Percentiles rank a stretch among this genome's conserved stretches.
These are phyloP conservation scores for Lampris megalopsis DNA, from an alignment of 2,113 vertebrate species.

Conservation along the genomic window DNA sequence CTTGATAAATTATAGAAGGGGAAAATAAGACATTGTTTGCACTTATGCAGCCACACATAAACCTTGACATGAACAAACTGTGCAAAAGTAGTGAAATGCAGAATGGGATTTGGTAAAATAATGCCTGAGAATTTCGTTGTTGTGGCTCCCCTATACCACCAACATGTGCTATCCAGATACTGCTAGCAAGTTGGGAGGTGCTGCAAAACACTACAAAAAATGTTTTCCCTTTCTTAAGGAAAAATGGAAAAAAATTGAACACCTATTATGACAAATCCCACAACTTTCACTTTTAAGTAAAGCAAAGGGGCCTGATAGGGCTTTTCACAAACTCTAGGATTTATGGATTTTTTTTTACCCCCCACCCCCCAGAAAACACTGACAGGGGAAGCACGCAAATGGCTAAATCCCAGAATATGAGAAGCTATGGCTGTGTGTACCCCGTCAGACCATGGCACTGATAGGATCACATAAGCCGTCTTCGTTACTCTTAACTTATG, in stretches of 20 bases:
- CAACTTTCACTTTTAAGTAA: constrained; percentile 13
- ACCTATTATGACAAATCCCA: not conserved
- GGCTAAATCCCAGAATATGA: constrained; percentile 23
- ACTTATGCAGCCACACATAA: not conserved
- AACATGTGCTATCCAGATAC: not conserved
- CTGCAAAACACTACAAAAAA: constrained; percentile 15
- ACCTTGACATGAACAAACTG: not conserved
- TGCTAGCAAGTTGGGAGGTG: not conserved
- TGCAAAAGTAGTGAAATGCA: not conserved
- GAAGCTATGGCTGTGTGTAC: constrained; percentile 53
- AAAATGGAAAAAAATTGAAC: not conserved
- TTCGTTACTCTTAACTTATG: constrained; percentile 5
- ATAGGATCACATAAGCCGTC: constrained; percentile 37
- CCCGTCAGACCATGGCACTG: constrained; percentile 43
- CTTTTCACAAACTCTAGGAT: constrained; percentile 12
- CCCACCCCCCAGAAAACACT: constrained; percentile 20
- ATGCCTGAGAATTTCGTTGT: constrained; percentile 19
- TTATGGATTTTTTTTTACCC: constrained; percentile 23
- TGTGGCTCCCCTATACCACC: constrained; percentile 5
- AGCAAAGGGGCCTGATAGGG: not conserved
- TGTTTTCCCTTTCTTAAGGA: constrained; percentile 6
- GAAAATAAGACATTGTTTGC: not conserved
- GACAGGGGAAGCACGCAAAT: constrained; percentile 12
- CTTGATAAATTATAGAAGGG: not conserved
- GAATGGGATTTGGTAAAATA: constrained; percentile 14